A percentile compares a stretch with the other conserved stretches of the same genome.
These are phyloP conservation scores for Setophaga coronata DNA, from an alignment of 2,113 vertebrate species.

Conservation along the genomic window DNA sequence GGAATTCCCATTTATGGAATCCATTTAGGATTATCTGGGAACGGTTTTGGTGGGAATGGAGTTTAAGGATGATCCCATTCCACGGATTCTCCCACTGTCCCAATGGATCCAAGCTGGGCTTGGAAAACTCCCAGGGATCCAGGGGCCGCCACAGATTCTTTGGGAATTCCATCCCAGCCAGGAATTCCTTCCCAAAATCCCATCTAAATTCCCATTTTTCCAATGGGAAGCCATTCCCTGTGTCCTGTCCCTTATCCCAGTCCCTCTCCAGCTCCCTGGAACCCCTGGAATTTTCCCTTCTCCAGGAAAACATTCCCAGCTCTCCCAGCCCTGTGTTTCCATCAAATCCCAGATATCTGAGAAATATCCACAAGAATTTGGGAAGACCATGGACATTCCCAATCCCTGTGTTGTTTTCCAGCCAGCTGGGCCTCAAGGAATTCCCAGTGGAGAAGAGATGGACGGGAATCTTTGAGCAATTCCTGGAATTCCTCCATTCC, in stretches of 20 bases:
- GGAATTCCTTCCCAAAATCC: background rate
- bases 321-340: background rate
- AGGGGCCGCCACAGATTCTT: background rate
- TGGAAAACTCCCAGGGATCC: background rate
- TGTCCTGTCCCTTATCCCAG: background rate
- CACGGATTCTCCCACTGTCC: background rate
- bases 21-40: background rate
- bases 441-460: conserved; percentile 75
- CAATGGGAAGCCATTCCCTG: background rate
- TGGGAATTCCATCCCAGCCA: background rate
- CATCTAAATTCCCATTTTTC: accelerated
- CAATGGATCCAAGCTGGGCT: background rate
- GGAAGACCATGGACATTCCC: accelerated
- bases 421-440: conserved; percentile 71
- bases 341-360: background rate
- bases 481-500: conserved; percentile 62
- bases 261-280: background rate
- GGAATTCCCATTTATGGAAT: background rate
- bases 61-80: background rate
- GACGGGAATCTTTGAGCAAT: conserved; percentile 71
- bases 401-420: background rate
- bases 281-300: background rate
- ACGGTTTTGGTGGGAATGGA: background rate
- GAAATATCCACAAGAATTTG: background rate
- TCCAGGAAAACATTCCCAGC: background rate